A percentile compares a stretch with the other conserved stretches of the same genome.
Conservation (phyloP, 2,797 vertebrate genomes). For the Sebastes trivittatus region DNA sequence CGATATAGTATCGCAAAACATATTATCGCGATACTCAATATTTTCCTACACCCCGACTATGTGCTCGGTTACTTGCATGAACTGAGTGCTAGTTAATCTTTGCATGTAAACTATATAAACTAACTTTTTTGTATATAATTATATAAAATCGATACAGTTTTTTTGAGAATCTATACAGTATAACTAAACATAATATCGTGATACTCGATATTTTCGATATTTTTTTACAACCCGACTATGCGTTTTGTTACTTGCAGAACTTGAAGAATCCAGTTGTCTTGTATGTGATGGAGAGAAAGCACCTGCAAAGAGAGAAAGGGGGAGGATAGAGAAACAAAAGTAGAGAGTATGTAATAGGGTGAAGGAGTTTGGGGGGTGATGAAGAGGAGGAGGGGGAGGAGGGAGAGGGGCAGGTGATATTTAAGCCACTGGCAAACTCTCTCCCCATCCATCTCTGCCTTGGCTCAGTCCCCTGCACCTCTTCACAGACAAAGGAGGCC, state of each 20-base stretch:
- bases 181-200: too few relatives aligned
- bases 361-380: constrained; percentile 34
- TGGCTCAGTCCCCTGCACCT: constrained; percentile 69
- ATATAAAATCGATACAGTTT: too few relatives aligned
- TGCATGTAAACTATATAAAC: too few relatives aligned
- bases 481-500: constrained; percentile 75
- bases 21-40: too few relatives aligned
- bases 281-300: constrained; percentile 31
- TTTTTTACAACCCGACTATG: too few relatives aligned
- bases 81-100: too few relatives aligned
- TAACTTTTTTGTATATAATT: too few relatives aligned
- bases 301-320: constrained; percentile 29
- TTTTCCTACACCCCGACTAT: too few relatives aligned
- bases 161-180: too few relatives aligned
- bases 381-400: constrained; percentile 7
- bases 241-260: not conserved
- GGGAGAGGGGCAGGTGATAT: constrained; percentile 75
- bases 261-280: not conserved
- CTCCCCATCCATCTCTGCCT: constrained; percentile 77
- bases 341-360: constrained; percentile 45
- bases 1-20: too few relatives aligned
- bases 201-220: too few relatives aligned
- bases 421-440: constrained; percentile 81
- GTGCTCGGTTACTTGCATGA: too few relatives aligned
- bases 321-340: constrained; percentile 53